Conservation (phyloP, 2,797 vertebrate genomes). For the Leucoraja ocellata region DNA sequence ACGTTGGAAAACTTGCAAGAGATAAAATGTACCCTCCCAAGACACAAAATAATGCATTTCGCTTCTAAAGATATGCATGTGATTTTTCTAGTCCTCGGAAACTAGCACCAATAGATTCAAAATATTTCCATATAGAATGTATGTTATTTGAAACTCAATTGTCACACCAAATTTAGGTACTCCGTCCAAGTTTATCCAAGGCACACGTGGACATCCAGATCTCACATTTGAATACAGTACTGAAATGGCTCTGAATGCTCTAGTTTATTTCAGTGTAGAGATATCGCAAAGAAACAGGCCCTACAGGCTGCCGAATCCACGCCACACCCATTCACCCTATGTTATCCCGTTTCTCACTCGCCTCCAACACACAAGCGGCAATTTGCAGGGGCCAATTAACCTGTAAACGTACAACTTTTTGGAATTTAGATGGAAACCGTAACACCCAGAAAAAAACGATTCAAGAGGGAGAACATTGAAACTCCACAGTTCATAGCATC, state of each 20-base stretch:
- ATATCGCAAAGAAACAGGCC: too few relatives aligned
- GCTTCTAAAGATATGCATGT: not conserved
- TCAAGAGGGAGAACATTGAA: too few relatives aligned
- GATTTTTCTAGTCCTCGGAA: not conserved
- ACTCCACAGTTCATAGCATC: too few relatives aligned
- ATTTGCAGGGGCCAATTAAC: too few relatives aligned
- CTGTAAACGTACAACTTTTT: too few relatives aligned
- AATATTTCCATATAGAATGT: not conserved
- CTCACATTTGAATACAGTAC: not conserved
- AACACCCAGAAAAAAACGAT: too few relatives aligned
- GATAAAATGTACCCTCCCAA: not conserved
- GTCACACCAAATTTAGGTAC: not conserved
- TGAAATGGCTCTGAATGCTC: not conserved
- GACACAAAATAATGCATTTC: not conserved
- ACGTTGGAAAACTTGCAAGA: not conserved
- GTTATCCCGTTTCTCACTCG: too few relatives aligned
- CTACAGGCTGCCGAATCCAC: too few relatives aligned
- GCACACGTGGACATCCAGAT: not conserved
- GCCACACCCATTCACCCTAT: too few relatives aligned
- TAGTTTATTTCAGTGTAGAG: too few relatives aligned
- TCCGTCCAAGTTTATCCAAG: not conserved
- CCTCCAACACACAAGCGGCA: too few relatives aligned
- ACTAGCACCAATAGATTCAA: not conserved
- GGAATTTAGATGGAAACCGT: too few relatives aligned
- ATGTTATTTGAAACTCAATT: not conserved